These are phyloP conservation scores for Eclectus roratus DNA, from an alignment of 2,113 vertebrate species.

Conservation along the genomic window DNA sequence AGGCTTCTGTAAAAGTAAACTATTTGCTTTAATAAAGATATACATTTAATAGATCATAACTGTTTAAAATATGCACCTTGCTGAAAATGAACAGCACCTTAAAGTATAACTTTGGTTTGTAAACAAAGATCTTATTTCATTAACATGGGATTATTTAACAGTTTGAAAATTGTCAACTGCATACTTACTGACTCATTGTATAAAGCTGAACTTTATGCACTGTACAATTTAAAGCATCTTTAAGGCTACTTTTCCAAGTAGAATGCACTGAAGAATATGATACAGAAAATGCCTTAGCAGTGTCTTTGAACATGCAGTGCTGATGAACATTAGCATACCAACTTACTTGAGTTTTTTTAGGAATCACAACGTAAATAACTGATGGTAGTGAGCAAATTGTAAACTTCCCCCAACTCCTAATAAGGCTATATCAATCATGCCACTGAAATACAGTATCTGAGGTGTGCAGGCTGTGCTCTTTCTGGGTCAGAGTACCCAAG, in stretches of 20 bases:
- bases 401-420: not conserved
- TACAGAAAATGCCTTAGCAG: not conserved
- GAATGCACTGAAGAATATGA: not conserved
- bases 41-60: slow-evolving; percentile 78
- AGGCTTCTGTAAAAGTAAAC: slow-evolving; percentile 84
- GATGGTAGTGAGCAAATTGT: too few species aligned
- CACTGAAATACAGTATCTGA: fast-evolving
- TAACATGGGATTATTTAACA: slow-evolving; percentile 48
- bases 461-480: not conserved
- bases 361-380: not conserved
- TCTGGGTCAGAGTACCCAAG: fast-evolving
- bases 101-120: slow-evolving; percentile 46
- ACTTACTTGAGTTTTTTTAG: not conserved
- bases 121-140: slow-evolving; percentile 29
- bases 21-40: slow-evolving; percentile 86
- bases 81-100: slow-evolving; percentile 50
- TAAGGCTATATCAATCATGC: too few species aligned
- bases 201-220: not conserved
- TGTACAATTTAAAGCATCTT: not conserved
- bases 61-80: slow-evolving; percentile 67
- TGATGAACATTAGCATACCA: not conserved
- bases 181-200: slow-evolving; percentile 35
- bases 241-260: not conserved
- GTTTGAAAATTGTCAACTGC: slow-evolving; percentile 54
- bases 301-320: fast-evolving